Base-by-base conservation (phyloP, 2,113 vertebrate species). In the Rhabdomys dilectus region DNA sequence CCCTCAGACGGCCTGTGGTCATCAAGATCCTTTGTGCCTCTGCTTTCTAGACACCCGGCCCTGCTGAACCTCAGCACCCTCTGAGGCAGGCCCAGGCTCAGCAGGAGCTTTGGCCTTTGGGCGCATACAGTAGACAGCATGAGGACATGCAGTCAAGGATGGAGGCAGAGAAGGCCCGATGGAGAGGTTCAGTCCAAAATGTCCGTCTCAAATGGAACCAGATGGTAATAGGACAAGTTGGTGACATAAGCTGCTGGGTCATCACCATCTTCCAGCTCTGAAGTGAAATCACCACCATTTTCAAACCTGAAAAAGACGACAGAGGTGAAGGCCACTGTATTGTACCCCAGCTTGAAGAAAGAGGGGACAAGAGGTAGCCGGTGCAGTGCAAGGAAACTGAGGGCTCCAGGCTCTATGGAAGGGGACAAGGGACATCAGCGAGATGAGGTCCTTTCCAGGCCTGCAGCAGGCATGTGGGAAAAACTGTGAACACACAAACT, bases 141-240 rank as follows among this genome's bases (percentile, higher is more conserved):
- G 88, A 95, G 97, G 93, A 82, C 89, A 84, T 58, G 12, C 73
- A 91, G 84, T 0, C 5, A 96, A 96, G 88, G 21, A 82, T 60
- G 19, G 94, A 91, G 72, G 56, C 24, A 29, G 66, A 86, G 58
- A 26, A 56, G 73, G 51, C 21, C 48, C 24, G 0, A 15, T 0
- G 53, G 84, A 86, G 82, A 95, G 91, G 39, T 95, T 99, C 98
- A 99, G 98, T 99, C 99, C 98, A 99, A 98, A 98, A 99, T 99
- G 97, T 99, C 99, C 0, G 99, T 99, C 98, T 99, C 99, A 89
- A 99, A 99, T 0, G 99, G 99, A 90, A 99, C 99, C 97, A 99
- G 98, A 87, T 99, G 99, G 98, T 99, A 99, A 97, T 99, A 99
- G 34, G 99, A 99, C 95, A 99, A 98, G 97, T 99, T 99, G 98